Base-by-base conservation (phyloP, 2,888 invertebrate species). In the Brachyptera risi region DNA sequence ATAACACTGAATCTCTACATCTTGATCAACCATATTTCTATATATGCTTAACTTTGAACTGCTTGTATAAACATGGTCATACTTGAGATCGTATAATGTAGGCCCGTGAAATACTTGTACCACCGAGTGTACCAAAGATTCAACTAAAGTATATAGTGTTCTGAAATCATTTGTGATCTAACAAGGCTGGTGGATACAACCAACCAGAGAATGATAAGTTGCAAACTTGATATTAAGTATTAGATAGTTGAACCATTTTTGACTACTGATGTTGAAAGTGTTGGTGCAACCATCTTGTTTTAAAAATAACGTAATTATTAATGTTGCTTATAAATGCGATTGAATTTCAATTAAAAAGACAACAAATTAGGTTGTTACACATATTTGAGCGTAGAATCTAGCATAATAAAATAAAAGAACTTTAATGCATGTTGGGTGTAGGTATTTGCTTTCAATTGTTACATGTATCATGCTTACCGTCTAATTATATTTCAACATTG, bases 391-490 rank as follows among this genome's bases (percentile, higher is more conserved):
- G 11, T 31, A 31, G 31, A 31, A 7, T 31, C 31, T 31, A 31
- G 31, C 5, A 31, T 31, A 31, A 31, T 31, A 7, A 47, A 47
- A 47, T 24, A n/a, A 47, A 47, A 47, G 7, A 31, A 31, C 11
- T 5, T 7, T 23, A n/a, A 47, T 24, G 19, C 24, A 37, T 57
- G 57, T 57, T 40, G 42, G 57, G 57, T 57, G 57, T 38, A 57
- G 57, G 57, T 57, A 38, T 23, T 38, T 56, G 38, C 57, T 57
- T 19, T 26, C 13, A 57, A 57, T 47, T 47, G 47, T 47, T 47
- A 47, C 47, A 47, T 47, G 47, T 47, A n/a, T 31, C 31, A 31
- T 31, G 31, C 31, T 31, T 31, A 31, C 31, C 11, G 31, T 31
- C 31, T 5, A 7, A 31, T 31, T 11, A 31, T 31, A 31, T 7